Evolutionary conservation across 1,140 invertebrate species (phyloP).

Genomic region (Limonius californicus): DNA sequence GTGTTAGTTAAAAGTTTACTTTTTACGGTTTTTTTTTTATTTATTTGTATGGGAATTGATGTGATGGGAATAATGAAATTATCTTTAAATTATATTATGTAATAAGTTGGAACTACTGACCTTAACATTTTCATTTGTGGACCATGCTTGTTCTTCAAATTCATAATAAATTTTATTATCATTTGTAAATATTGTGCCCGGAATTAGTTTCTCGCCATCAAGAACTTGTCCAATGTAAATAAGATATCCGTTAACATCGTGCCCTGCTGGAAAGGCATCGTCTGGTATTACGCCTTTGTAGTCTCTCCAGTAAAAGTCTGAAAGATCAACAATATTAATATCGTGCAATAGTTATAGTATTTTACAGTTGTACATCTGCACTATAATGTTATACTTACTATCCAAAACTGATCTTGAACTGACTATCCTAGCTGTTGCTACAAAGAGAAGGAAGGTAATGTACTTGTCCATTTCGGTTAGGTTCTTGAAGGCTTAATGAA

Average conservation of each 20-base stretch:
- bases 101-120: no score
- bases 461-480: no score
- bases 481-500: no score
- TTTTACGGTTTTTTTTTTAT: background rate
- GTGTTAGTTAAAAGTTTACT: background rate
- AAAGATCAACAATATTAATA: no score
- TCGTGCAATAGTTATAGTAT: no score
- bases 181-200: background rate
- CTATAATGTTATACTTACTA: no score
- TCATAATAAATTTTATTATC: background rate
- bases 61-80: no score
- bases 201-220: background rate
- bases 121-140: background rate
- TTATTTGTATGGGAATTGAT: background rate
- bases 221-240: conserved; percentile 14
- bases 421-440: no score
- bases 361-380: no score
- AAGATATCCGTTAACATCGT: background rate
- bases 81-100: no score
- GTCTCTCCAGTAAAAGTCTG: conserved; percentile 7
- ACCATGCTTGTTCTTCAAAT: background rate
- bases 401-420: no score
- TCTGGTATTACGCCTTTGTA: conserved; percentile 4
- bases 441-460: no score
- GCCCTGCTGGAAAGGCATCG: background rate